phyloP scores from a whole-genome alignment of 2,888 invertebrate genomes.

The Yponomeuta malinellus region DNA sequence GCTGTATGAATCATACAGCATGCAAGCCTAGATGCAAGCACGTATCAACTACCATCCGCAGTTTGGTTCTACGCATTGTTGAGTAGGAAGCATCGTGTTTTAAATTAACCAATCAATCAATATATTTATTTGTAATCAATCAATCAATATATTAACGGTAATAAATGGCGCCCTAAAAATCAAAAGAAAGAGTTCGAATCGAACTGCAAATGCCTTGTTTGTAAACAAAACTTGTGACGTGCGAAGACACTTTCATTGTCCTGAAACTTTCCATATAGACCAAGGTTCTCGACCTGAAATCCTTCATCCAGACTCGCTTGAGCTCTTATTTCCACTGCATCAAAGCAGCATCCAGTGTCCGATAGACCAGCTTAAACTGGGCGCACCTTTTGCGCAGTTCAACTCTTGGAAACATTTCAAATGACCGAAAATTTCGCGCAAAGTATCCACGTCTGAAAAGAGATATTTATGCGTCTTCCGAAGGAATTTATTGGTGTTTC shows the following conservation, averaged over 20 bases:
- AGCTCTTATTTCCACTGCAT: neutral
- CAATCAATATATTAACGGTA: too few species aligned
- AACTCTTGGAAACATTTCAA: conserved; percentile 2
- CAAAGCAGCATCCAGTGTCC: neutral
- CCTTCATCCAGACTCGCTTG: neutral
- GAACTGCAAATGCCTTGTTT: conserved; percentile 20
- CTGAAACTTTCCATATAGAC: conserved; percentile 18
- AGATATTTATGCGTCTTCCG: neutral
- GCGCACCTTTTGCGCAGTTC: neutral
- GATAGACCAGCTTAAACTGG: neutral
- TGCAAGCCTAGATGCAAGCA: too few species aligned
- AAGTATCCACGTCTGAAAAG: neutral
- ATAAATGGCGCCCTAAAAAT: conserved; percentile 3
- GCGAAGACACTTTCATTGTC: conserved; percentile 20
- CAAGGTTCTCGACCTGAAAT: conserved; percentile 20
- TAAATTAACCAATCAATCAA: too few species aligned
- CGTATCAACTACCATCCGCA: too few species aligned
- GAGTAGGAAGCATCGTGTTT: too few species aligned
- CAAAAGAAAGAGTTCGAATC: neutral
- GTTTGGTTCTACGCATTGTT: too few species aligned
- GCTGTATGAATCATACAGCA: too few species aligned
- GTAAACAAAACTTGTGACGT: conserved; percentile 23
- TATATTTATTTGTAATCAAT: too few species aligned
- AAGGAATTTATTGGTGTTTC: neutral
- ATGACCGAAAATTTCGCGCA: conserved; percentile 5